phyloP scores from a whole-genome alignment of 2,113 vertebrate genomes.

The Amazona vittata region DNA sequence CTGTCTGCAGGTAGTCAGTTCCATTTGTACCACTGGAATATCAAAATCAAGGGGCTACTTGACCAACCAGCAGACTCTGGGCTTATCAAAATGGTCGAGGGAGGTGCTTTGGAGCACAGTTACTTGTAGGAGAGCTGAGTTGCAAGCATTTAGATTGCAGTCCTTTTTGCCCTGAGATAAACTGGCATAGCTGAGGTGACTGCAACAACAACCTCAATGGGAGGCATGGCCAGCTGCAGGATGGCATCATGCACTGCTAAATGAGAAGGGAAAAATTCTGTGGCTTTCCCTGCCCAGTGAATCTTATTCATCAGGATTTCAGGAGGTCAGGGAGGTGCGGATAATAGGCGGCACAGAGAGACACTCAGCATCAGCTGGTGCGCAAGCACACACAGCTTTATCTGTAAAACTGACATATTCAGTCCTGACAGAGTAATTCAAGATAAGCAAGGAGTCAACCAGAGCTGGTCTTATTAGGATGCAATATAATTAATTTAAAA shows the following conservation, averaged over 20 bases:
- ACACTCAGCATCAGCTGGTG: neutral
- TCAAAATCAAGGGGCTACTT: neutral
- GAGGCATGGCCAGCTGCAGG: accelerated
- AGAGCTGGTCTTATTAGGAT: constrained; percentile 37
- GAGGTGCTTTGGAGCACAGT: neutral
- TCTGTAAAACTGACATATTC: constrained; percentile 6
- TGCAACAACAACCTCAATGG: neutral
- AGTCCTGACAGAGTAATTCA: constrained; percentile 10
- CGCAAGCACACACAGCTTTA: neutral
- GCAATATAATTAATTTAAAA: constrained; percentile 63
- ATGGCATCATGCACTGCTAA: neutral
- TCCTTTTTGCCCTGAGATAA: neutral
- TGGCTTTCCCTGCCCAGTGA: neutral
- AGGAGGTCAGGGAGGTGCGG: neutral
- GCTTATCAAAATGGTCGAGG: neutral
- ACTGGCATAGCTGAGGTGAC: neutral
- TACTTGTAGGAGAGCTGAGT: neutral
- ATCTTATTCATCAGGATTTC: neutral
- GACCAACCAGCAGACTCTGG: neutral
- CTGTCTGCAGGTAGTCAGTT: neutral
- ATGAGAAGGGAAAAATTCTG: neutral
- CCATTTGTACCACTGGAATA: neutral
- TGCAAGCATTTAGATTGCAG: neutral
- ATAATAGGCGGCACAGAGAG: neutral
- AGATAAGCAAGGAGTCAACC: constrained; percentile 16